Evolutionary conservation across 1,140 invertebrate genomes (phyloP).

Genomic region (Monochamus saltuarius): DNA sequence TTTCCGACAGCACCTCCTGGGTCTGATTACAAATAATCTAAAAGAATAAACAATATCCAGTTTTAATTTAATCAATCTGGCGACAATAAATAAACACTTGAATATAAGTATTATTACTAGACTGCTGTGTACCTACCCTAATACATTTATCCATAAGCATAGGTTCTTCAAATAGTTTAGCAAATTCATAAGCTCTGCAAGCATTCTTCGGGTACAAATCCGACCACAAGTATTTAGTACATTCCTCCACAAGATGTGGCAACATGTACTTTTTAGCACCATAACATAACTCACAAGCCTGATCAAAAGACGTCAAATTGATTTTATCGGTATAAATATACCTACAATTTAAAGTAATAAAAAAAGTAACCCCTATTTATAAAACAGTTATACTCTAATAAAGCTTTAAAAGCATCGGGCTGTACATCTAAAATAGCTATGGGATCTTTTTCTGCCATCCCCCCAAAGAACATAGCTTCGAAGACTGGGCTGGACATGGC

Average conservation of each 20-base stretch:
- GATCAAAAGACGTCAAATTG: conserved; percentile 74
- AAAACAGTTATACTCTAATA: conserved; percentile 60
- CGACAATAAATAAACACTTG: conserved; percentile 9
- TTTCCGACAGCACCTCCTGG: conserved; percentile 69
- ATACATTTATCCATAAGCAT: conserved; percentile 77
- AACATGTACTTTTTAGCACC: conserved; percentile 88
- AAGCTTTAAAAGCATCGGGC: conserved; percentile 78
- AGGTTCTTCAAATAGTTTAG: conserved; percentile 78
- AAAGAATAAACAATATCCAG: conserved; percentile 33
- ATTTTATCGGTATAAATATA: conserved; percentile 83
- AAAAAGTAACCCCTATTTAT: conserved; percentile 4
- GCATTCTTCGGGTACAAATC: conserved; percentile 77
- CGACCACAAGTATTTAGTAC: conserved; percentile 76
- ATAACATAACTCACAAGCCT: conserved; percentile 82
- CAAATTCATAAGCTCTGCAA: conserved; percentile 82
- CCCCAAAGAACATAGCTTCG: conserved; percentile 79
- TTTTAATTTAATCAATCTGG: neutral
- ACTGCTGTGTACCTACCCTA: conserved; percentile 54
- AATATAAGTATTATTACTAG: neutral
- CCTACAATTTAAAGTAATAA: conserved; percentile 52
- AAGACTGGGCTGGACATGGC: conserved; percentile 83
- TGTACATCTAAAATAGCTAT: conserved; percentile 81
- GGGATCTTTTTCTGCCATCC: conserved; percentile 67
- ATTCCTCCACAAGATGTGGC: conserved; percentile 75
- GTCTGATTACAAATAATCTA: conserved; percentile 76